Conservation (phyloP, 1,140 invertebrate genomes). For the Cepaea nemoralis region DNA sequence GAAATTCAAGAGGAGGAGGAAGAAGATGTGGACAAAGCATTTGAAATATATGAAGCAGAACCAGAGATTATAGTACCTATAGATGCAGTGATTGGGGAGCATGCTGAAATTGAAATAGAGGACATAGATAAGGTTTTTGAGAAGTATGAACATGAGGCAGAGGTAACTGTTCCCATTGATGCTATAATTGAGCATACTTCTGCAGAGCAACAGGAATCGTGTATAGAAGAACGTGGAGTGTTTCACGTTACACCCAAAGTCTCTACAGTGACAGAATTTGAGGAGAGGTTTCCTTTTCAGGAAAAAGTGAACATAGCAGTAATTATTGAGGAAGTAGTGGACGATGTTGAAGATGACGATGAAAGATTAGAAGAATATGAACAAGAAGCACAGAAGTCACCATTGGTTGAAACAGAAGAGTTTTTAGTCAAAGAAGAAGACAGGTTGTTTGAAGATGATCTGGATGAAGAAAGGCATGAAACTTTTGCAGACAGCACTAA, state of each 20-base stretch:
- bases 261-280: too few relatives aligned
- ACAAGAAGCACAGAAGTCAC: too few relatives aligned
- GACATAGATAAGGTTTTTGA: conserved; percentile 24
- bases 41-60: conserved; percentile 45
- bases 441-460: too few relatives aligned
- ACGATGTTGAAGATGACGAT: too few relatives aligned
- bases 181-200: neutral
- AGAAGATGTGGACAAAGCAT: conserved; percentile 29
- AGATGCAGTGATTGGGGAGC: neutral
- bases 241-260: too few relatives aligned
- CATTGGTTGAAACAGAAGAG: too few relatives aligned
- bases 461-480: too few relatives aligned
- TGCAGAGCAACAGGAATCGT: neutral
- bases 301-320: too few relatives aligned
- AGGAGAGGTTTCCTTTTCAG: too few relatives aligned
- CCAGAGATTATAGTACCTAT: neutral
- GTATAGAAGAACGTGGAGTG: neutral
- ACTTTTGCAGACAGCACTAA: too few relatives aligned
- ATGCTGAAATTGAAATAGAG: conserved; percentile 18
- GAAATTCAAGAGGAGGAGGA: conserved; percentile 14
- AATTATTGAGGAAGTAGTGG: conserved; percentile 20
- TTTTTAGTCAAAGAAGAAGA: too few relatives aligned
- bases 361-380: too few relatives aligned
- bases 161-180: neutral
- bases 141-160: conserved; percentile 40